Percentiles rank a stretch among this genome's conserved stretches.
These are phyloP conservation scores for Cichlasoma orientale DNA, from an alignment of 2,797 vertebrate genomes.

Conservation along the genomic window DNA sequence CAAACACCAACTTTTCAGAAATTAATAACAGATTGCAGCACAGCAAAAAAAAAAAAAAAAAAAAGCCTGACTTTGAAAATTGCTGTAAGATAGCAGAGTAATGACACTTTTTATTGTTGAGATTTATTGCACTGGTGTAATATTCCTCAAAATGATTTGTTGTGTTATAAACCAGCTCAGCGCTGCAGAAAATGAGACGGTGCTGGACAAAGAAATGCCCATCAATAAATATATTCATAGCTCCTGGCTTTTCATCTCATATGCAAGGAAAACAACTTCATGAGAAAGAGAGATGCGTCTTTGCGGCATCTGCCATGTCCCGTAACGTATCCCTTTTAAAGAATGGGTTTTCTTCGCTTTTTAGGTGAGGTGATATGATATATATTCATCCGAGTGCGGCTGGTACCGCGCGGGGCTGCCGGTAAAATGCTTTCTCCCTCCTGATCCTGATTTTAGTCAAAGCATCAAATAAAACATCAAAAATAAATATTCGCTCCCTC, in stretches of 20 bases:
- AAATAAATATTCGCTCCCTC: background rate
- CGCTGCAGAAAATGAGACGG: background rate
- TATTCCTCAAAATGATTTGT: conserved; percentile 23
- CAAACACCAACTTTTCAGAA: conserved; percentile 3
- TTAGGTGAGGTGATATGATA: conserved; percentile 52
- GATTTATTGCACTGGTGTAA: conserved; percentile 16
- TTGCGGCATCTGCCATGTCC: conserved; percentile 43
- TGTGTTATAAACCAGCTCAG: conserved; percentile 18
- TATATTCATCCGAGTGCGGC: conserved; percentile 50
- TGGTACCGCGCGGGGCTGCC: conserved; percentile 31
- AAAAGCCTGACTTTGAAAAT: background rate
- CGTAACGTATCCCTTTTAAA: conserved; percentile 52
- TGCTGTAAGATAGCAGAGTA: background rate
- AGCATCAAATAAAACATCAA: background rate
- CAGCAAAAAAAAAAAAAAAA: background rate
- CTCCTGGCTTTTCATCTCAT: conserved; percentile 31
- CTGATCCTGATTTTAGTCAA: conserved; percentile 12
- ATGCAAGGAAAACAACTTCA: conserved; percentile 14
- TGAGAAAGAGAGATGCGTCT: background rate
- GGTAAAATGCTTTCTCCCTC: conserved; percentile 5
- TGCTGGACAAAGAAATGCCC: conserved; percentile 5
- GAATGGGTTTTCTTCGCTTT: conserved; percentile 62
- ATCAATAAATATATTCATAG: background rate
- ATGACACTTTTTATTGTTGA: conserved; percentile 12
- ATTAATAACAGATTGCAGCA: background rate